These are phyloP conservation scores for Aleiodes alternator DNA, from an alignment of 2,888 invertebrate genomes.

Conservation along the genomic window DNA sequence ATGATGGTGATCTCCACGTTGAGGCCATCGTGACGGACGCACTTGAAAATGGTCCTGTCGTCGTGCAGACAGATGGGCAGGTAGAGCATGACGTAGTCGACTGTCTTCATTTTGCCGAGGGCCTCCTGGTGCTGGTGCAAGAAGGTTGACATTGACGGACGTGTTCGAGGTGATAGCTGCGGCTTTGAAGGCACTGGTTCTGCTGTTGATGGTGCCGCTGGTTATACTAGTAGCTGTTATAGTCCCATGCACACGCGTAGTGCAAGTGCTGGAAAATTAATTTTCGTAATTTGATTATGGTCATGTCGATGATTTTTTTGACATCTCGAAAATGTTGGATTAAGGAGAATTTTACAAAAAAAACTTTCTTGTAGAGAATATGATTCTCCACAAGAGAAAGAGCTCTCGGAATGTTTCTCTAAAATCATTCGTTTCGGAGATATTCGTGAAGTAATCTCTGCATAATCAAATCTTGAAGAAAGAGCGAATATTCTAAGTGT, in stretches of 20 bases:
- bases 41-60: constrained; percentile 70
- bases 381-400: no score
- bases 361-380: no score
- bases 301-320: no score
- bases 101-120: constrained; percentile 83
- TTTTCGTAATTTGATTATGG: no score
- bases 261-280: constrained; percentile 1
- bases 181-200: neutral
- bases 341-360: no score
- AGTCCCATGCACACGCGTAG: constrained; percentile 40
- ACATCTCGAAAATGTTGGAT: no score
- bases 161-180: neutral
- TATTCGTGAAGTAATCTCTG: no score
- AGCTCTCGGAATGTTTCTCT: no score
- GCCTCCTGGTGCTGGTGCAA: constrained; percentile 79
- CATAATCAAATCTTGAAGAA: no score
- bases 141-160: constrained; percentile 69
- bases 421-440: no score
- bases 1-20: constrained; percentile 69
- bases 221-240: neutral
- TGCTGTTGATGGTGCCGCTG: neutral
- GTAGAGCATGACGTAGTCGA: constrained; percentile 86
- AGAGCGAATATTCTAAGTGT: no score
- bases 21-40: constrained; percentile 70
- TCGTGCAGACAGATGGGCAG: constrained; percentile 83